Evolutionary conservation across 1,140 invertebrate genomes (phyloP), one percentile per base, ranked within the genome.

Genomic region (Conus ventricosus): DNA sequence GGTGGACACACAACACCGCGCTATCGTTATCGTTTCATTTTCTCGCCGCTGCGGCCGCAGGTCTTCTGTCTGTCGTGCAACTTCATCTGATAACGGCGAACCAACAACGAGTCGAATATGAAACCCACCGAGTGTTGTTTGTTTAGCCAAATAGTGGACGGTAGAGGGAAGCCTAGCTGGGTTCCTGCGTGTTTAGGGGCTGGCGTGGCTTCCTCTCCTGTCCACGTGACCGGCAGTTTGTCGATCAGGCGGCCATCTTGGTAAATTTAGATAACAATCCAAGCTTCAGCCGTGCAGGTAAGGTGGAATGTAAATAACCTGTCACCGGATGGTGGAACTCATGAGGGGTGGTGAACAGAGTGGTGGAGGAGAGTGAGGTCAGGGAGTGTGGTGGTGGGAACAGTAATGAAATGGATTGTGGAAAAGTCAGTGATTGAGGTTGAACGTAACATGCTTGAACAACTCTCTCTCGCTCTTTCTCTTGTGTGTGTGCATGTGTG

Each of bases 61-160:
- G 13, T 71, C 67, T 71, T 71, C 23, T 71, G 67, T 71, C 15
- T 20, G 11, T 13, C 67, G 67, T n/a, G 15, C 67, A 20, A 71
- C 67, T 71, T 71, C 67, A 71, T 71, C 67, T n/a, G 23, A 51
- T 17, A 81, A 39, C 78, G 23, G 15, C 25, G 27, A 51, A 39
- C 78, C 15, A 51, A 54, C 78, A 81, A 81, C 13, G 78, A 81
- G 53, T 23, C 78, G 67, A 71, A 71, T 71, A 71, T 71, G 67
- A 71, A 71, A 71, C 13, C 67, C 67, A 71, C 11, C 6, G 11
- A 23, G 67, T 71, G 67, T 71, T 39, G 39, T 39, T 71, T 71
- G 67, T 23, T 71, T n/a, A 71, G 67, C 13, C 17, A 23, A 71
- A 71, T 20, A n/a, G 23, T 11, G 67, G 67, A 71, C 67, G 7